These are phyloP conservation scores for Anastatus disparis DNA, from an alignment of 1,140 invertebrate species.

Conservation along the genomic window DNA sequence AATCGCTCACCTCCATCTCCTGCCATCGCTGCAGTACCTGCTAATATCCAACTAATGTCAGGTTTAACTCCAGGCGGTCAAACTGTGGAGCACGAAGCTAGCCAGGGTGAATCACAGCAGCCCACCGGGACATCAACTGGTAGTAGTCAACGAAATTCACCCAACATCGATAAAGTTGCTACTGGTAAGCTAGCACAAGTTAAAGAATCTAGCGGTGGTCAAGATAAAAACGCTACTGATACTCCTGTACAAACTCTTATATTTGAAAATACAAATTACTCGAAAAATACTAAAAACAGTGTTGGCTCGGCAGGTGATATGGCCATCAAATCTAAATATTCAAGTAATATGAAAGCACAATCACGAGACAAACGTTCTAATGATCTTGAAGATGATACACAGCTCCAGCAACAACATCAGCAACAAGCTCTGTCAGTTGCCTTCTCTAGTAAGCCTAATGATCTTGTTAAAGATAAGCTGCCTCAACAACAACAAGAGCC, in stretches of 20 bases:
- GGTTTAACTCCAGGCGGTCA: conserved; percentile 44
- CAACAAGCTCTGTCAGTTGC: conserved; percentile 65
- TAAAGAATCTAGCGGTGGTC: conserved; percentile 68
- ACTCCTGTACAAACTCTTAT: conserved; percentile 89
- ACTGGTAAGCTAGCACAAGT: conserved; percentile 47
- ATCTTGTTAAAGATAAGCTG: conserved; percentile 67
- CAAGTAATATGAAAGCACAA: conserved; percentile 64
- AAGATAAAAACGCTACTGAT: conserved; percentile 66
- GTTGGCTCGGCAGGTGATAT: conserved; percentile 53
- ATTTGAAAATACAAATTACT: conserved; percentile 91
- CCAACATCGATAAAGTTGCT: conserved; percentile 62
- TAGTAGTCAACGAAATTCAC: conserved; percentile 70
- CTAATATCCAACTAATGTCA: conserved; percentile 58
- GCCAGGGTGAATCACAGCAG: conserved; percentile 52
- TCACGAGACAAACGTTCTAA: conserved; percentile 59
- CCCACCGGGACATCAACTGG: conserved; percentile 52
- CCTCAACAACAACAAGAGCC: conserved; percentile 61
- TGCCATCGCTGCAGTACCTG: conserved; percentile 43
- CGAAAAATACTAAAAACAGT: conserved; percentile 66
- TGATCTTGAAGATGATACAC: conserved; percentile 58
- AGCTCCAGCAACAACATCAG: conserved; percentile 55
- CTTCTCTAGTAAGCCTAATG: conserved; percentile 73
- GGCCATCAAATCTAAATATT: conserved; percentile 66
- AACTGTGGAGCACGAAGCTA: conserved; percentile 42
- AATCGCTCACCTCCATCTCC: conserved; percentile 67